Base-by-base conservation (phyloP, 2,797 vertebrate species). In the Rhinogobio ventralis region DNA sequence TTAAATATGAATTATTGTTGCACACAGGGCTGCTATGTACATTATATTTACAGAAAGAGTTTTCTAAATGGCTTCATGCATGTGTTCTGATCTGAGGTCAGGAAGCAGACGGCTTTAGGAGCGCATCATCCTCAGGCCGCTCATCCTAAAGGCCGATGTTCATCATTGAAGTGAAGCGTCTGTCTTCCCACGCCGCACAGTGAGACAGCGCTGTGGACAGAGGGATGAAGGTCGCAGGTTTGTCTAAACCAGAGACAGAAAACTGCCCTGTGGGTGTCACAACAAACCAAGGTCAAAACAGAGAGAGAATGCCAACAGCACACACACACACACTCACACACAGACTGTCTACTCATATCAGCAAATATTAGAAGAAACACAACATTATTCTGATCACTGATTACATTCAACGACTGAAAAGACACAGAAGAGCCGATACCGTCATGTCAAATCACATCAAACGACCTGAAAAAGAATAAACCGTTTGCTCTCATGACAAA, bases 261-360 rank as follows among this genome's bases (percentile, higher is more conserved):
- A 83, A 49, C 20, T 71, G 45, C 87, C 81, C 84, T 79, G 46
- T 64, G 79, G 84, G 78, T 76, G 51, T 84, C 86, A 81, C 53
- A 71, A 60, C 72, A 55, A n/a, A 67, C 57, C 86, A 87, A 87
- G 82, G 82, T 84, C 83, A 87, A 73, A 33, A 2, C 81, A 19
- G 67, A 28, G n/a, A 74, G 7, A 83, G 57, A 83, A 2, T 19
- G 30, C 68, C 68, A 46, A 45, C 51, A 82, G 67, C 25, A 60
- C 33, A 51, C 45, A 36, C 77, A 79, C 77, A 66, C 62, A 14
- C 45, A 57, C 49, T 39, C 30, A n/a, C 8, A 19, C 14, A 49
- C 39, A 49, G 8, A 0, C 17, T 25, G 57, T 62, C 57, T 60
- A 25, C n/a, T 60, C 57, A 60, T n/a, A 28, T n/a, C 45, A 55